These are phyloP conservation scores for Crax fasciolata DNA, from an alignment of 2,797 vertebrate genomes.

Conservation along the genomic window DNA sequence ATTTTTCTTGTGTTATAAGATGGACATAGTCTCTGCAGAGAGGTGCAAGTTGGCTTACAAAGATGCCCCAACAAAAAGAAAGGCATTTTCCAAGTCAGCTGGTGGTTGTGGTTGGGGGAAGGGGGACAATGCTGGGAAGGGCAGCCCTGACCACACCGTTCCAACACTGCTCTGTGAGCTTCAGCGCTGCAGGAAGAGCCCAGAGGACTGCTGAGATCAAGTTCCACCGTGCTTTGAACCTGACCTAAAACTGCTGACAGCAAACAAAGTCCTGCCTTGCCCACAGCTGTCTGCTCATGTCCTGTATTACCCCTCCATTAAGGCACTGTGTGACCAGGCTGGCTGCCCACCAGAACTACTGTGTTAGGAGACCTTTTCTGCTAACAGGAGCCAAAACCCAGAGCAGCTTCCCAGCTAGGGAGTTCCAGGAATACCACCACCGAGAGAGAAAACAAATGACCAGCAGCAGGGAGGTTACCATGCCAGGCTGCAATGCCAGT, in stretches of 20 bases:
- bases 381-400: background rate
- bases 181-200: background rate
- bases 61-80: accelerated
- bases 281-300: background rate
- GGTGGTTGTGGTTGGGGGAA: background rate
- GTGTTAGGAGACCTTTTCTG: background rate
- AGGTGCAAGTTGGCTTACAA: background rate
- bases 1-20: accelerated
- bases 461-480: background rate
- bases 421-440: background rate
- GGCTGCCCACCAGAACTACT: background rate
- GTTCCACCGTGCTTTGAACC: background rate
- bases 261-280: background rate
- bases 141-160: accelerated
- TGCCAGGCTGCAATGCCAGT: background rate
- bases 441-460: background rate
- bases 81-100: background rate
- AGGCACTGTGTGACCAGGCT: background rate
- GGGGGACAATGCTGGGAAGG: background rate
- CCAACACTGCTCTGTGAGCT: background rate
- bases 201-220: background rate
- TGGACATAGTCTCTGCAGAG: background rate
- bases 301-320: background rate
- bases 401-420: background rate
- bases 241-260: background rate